These are phyloP conservation scores for Australoheros scitulus DNA, from an alignment of 2,113 vertebrate species.

Conservation along the genomic window DNA sequence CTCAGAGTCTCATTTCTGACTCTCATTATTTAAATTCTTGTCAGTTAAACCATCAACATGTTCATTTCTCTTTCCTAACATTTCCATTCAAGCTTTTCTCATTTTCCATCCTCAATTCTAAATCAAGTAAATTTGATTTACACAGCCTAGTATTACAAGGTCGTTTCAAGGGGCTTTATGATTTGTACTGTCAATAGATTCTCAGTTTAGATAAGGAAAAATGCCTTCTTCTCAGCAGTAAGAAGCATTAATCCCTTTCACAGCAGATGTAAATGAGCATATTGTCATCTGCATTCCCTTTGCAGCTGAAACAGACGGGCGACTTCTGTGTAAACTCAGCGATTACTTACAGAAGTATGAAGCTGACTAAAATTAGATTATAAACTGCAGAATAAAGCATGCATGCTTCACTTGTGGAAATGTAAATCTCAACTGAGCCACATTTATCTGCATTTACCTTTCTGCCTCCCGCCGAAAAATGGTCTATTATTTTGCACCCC, in stretches of 20 bases:
- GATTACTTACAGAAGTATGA: fast-evolving
- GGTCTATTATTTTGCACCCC: not conserved
- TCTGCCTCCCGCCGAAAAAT: not conserved
- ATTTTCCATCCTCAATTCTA: not conserved
- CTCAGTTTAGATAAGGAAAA: not conserved
- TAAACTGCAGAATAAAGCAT: not conserved
- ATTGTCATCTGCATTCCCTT: not conserved
- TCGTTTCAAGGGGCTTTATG: not conserved
- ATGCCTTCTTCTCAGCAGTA: not conserved
- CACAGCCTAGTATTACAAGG: not conserved
- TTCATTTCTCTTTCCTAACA: not conserved
- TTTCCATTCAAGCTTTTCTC: not conserved
- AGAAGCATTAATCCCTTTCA: not conserved
- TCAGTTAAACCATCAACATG: not conserved
- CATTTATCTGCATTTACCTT: not conserved
- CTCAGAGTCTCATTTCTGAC: not conserved
- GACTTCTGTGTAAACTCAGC: not conserved
- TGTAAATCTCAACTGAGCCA: not conserved
- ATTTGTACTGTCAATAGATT: not conserved
- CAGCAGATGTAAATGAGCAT: not conserved
- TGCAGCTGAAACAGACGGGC: not conserved
- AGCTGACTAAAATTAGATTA: not conserved
- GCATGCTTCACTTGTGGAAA: not conserved
- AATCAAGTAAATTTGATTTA: not conserved
- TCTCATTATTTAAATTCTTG: not conserved